Conservation (phyloP, 2,888 invertebrate genomes). For the Branchellion lobata region DNA sequence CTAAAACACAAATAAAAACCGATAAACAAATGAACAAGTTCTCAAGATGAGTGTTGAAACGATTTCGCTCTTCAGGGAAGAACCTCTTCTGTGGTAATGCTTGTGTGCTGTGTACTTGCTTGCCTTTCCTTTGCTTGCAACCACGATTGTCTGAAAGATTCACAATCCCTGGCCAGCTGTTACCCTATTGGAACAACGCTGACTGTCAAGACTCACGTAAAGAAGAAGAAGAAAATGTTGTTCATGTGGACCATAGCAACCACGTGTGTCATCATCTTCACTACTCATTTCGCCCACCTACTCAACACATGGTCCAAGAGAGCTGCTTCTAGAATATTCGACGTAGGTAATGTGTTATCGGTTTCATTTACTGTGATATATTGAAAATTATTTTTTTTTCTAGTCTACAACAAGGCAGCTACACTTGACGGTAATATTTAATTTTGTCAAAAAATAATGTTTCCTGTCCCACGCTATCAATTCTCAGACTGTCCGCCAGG, state of each 20-base stretch:
- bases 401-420: neutral
- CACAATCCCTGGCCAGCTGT: too few relatives aligned
- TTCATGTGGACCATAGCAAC: conserved; percentile 1
- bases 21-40: too few relatives aligned
- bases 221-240: neutral
- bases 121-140: too few relatives aligned
- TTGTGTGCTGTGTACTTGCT: too few relatives aligned
- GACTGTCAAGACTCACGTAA: neutral
- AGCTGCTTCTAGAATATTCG: neutral
- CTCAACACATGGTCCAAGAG: neutral
- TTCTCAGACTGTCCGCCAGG: conserved; percentile 28
- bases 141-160: too few relatives aligned
- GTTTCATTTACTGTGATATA: neutral
- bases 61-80: too few relatives aligned
- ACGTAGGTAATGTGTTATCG: neutral
- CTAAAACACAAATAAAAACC: too few relatives aligned
- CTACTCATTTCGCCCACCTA: neutral
- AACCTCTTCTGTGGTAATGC: too few relatives aligned
- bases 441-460: neutral
- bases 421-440: neutral
- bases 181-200: conserved; percentile 30
- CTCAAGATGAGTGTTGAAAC: too few relatives aligned
- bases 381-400: too few relatives aligned
- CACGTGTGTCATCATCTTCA: neutral
- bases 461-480: too few relatives aligned